phyloP scores from a whole-genome alignment of 2,888 invertebrate genomes.

The Sminthurides aquaticus region DNA sequence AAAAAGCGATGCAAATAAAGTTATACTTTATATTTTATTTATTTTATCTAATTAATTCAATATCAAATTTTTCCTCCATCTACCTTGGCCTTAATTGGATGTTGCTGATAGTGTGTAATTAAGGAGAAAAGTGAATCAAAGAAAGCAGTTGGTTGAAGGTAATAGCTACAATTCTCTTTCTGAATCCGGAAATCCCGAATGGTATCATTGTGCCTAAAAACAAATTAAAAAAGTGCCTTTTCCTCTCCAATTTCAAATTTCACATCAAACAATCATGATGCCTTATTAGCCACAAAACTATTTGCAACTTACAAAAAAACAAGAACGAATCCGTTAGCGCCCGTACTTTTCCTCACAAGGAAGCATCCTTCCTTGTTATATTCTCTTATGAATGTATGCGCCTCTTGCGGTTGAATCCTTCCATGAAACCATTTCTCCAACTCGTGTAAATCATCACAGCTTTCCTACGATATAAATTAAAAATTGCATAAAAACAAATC shows the following conservation, averaged over 20 bases:
- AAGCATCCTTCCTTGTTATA: background rate
- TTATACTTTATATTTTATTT: constrained; percentile 2
- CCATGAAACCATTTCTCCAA: background rate
- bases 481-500: background rate
- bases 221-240: no score
- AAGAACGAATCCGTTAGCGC: background rate
- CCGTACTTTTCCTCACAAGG: background rate
- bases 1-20: constrained; percentile 14
- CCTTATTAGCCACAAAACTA: no score
- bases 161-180: constrained; percentile 77
- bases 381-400: background rate
- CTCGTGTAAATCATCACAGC: background rate
- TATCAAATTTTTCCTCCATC: constrained; percentile 23
- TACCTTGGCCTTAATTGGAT: constrained; percentile 75
- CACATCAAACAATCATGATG: no score
- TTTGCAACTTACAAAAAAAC: constrained; percentile 1
- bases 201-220: background rate
- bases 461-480: background rate
- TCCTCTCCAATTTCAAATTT: no score
- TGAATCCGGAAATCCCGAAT: background rate
- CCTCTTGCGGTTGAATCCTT: background rate
- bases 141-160: constrained; percentile 72
- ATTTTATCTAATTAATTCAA: background rate
- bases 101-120: constrained; percentile 78
- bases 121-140: constrained; percentile 88